Base-by-base conservation (phyloP, 2,113 vertebrate species). In the Poeciliopsis prolifica region DNA sequence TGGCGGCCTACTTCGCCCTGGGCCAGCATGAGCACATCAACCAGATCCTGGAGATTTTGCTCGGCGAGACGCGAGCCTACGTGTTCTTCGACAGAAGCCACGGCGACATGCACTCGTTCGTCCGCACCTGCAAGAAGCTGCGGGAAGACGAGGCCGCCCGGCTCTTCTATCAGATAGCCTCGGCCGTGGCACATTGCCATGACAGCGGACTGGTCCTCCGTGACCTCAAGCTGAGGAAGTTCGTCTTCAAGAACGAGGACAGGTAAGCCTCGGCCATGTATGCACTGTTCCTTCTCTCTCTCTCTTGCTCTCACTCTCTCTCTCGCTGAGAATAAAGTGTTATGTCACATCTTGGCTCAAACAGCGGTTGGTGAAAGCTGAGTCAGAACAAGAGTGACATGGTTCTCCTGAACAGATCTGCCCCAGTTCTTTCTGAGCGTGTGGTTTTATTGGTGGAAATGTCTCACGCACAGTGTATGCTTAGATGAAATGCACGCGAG, bases 41-140 rank as follows among this genome's bases (percentile, higher is more conserved):
- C 95, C 98, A 99, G 92, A 97, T 99, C 92, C 95, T 97, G 72
- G 98, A 99, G 91, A 97, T 99, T 83, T 91, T 99, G 89, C 96
- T 99, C 67, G 98, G 98, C 71, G 98, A 99, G 90, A 96, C 96
- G 75, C 95, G 97, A 78, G 97, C 98, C 0, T 99, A 99, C 22
- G 97, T 97, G 87, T 98, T 99, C 95, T 99, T 99, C 68, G 96
- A 98, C 91, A 94, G 95, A 61, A 97, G 97, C 95, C 96, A 98
- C 95, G 98, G 97, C 70, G 98, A 99, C 94, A 98, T 99, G 98
- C 98, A 99, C 91, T 98, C 98, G 0, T 99, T 99, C 48, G 98
- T 99, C 76, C 98, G 98, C 79, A 98, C 97, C 86, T 98, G 97
- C 95, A 98, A 98, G 93, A 98, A 97, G 94, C 95, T 99, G 91